These are phyloP conservation scores for Acrocephalus scirpaceus DNA, from an alignment of 2,797 vertebrate species.

Conservation along the genomic window DNA sequence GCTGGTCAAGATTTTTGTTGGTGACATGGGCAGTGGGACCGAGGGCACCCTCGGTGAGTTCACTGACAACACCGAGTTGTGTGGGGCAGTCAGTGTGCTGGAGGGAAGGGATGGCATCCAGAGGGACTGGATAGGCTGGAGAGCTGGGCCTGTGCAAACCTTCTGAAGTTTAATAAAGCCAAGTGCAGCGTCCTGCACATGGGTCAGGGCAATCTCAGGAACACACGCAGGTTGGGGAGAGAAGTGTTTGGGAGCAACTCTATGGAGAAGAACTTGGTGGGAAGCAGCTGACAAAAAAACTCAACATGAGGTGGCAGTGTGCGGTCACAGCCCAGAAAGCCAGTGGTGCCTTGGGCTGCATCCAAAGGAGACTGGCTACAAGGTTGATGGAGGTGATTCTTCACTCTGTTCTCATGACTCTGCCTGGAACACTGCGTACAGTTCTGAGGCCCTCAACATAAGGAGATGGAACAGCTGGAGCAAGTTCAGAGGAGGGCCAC, in stretches of 20 bases:
- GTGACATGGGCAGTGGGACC: background rate
- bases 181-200: background rate
- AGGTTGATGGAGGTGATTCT: background rate
- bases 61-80: fast-evolving
- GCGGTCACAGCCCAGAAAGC: background rate
- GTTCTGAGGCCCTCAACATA: background rate
- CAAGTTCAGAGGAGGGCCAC: background rate
- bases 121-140: background rate
- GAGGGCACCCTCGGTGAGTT: background rate
- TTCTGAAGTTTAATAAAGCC: background rate
- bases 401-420: background rate
- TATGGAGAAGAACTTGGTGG: background rate
- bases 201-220: background rate
- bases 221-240: background rate
- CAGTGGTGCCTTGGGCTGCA: background rate
- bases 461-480: background rate
- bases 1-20: background rate
- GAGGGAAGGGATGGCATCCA: background rate
- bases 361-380: background rate
- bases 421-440: fast-evolving
- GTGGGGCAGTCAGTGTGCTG: fast-evolving
- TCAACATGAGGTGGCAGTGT: fast-evolving
- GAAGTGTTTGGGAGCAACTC: background rate
- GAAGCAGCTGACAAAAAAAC: fast-evolving
- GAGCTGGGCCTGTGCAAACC: background rate